Conservation (phyloP, 2,113 vertebrate species). For the Takifugu flavidus region DNA sequence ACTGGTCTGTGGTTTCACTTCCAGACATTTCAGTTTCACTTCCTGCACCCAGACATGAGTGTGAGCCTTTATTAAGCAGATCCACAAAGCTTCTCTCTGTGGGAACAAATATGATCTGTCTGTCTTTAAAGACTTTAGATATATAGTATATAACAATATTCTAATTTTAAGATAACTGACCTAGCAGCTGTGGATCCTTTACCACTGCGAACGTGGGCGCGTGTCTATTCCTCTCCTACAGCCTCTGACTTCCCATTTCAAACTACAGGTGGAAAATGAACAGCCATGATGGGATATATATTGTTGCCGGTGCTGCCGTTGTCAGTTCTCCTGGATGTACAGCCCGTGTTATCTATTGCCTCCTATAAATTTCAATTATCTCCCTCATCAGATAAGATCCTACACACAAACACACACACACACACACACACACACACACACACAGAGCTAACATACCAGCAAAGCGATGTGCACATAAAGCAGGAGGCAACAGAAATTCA, state of each 20-base stretch:
- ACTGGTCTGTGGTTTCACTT: too few species aligned
- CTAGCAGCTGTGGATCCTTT: too few species aligned
- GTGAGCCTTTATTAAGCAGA: too few species aligned
- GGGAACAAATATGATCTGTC: too few species aligned
- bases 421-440: constrained; percentile 31
- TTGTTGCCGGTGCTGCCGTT: constrained; percentile 20
- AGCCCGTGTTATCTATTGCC: constrained; percentile 51
- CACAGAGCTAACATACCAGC: constrained; percentile 23
- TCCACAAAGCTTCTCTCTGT: too few species aligned
- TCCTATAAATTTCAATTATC: constrained; percentile 67
- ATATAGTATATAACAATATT: too few species aligned
- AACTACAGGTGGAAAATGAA: constrained; percentile 45
- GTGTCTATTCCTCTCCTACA: not conserved
- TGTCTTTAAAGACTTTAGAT: too few species aligned
- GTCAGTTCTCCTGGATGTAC: constrained; percentile 31
- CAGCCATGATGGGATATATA: constrained; percentile 36
- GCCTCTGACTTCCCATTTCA: constrained; percentile 28
- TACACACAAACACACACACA: constrained; percentile 33
- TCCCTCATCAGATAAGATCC: constrained; percentile 52
- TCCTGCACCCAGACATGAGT: too few species aligned
- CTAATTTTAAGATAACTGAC: too few species aligned
- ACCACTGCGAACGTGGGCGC: too few species aligned
- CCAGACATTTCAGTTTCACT: too few species aligned
- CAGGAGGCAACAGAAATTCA: constrained; percentile 30
- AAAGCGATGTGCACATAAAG: constrained; percentile 20